Evolutionary conservation across 92 coral and sea anemone genomes (phyloP), one percentile per base, ranked within the genome.

Genomic region (Porites cylindrica): DNA sequence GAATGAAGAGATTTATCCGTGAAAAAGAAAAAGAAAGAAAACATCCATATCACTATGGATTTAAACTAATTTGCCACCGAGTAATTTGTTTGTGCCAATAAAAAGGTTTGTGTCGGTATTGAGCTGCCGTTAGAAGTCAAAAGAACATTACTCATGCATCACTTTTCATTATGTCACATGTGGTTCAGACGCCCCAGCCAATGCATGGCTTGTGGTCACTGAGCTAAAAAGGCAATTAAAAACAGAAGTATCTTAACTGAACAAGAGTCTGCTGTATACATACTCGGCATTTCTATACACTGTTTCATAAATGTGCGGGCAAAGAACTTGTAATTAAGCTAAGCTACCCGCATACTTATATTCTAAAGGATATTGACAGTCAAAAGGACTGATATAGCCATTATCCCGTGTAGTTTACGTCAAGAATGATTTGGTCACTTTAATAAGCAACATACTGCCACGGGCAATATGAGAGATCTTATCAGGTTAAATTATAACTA

Each of bases 361-460:
- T 82, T 11, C 65, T 17, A 43, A 59, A 7, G 17, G n/a, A 63
- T 54, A 47, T 38, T n/a, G 38, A 26, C 52, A 58, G 6, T 38
- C 5, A 58, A 19, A 58, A 51, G 21, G 20, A 21, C 51, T 68
- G 32, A 82, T 70, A 70, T 70, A 74, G 54, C 51, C 21, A 74
- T 83, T 66, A 74, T 74, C 63, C 29, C 47, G 60, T 83, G 23
- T 62, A 82, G 5, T 38, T 47, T 58, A 72, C 17, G 23, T 83
- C 18, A 18, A 72, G 70, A 83, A 60, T 56, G 61, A 56, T 24
- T 47, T 60, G 18, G 62, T 50, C 60, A 61, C 60, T 61, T 70
- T 64, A 83, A 83, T 73, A 80, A 83, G 87, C 87, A 60, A 51
- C 63, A 83, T 72, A 72, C 73, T 83, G 69, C 77, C 56, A 19